phyloP scores from a whole-genome alignment of 2,888 invertebrate species.

The Polydrusus cervinus region DNA sequence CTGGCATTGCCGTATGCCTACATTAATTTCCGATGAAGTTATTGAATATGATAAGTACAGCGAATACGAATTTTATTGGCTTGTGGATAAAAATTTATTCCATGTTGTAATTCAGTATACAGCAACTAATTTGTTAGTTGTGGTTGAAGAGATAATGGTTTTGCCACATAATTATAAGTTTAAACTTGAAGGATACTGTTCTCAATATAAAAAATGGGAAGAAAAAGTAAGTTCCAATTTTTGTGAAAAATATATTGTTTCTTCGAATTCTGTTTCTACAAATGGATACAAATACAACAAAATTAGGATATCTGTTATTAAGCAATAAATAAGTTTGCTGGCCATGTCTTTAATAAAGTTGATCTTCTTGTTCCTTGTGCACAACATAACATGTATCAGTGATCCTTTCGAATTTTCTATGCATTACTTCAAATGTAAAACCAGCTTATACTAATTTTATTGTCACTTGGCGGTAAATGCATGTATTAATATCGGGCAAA shows the following conservation, averaged over 20 bases:
- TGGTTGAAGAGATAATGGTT: not conserved
- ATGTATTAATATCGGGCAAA: no score
- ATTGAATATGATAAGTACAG: not conserved
- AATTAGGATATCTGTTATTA: no score
- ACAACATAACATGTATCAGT: no score
- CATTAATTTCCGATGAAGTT: not conserved
- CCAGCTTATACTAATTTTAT: no score
- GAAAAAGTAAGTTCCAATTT: not conserved
- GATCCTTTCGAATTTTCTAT: no score
- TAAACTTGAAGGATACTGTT: not conserved
- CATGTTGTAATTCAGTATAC: not conserved
- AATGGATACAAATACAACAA: no score
- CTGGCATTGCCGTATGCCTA: slow-evolving; percentile 9
- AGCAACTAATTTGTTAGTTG: not conserved
- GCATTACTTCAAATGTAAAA: no score
- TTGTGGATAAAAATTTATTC: not conserved
- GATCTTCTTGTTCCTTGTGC: no score
- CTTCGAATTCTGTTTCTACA: not conserved
- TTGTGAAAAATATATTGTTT: not conserved
- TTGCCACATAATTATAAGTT: not conserved
- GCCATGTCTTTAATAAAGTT: no score
- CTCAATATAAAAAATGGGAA: not conserved
- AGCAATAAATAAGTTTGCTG: no score
- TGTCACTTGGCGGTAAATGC: no score
- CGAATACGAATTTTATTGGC: slow-evolving; percentile 14